Base-by-base conservation (phyloP, 2,113 vertebrate genomes). In the Casuarius casuarius region DNA sequence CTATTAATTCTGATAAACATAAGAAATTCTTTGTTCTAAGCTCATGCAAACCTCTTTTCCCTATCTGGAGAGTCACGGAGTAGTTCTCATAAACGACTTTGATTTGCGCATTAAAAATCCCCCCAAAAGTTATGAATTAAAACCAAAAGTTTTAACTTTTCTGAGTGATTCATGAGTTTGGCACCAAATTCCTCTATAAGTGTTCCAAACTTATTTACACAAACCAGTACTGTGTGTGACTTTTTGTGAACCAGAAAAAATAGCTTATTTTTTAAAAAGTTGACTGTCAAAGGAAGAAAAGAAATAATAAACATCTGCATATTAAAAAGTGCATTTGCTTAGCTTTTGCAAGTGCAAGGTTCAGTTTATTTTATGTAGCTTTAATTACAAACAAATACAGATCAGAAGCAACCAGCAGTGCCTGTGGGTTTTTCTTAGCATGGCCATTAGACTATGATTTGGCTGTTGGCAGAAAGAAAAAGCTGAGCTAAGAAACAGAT, bases 301-400 rank as follows among this genome's bases (percentile, higher is more conserved):
- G 79, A 90, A 96, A 89, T 75, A 93, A 95, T 82, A 96, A 96
- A 85, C 68, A 85, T 87, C 92, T 92, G 78, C 54, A 56, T 95
- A 73, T 56, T 49, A 74, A 94, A 81, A 78, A 33, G 40, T 44
- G 48, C 26, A 88, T 68, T 81, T 10, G 11, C 61, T 77, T 61
- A 31, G 25, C 14, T 56, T 96, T 82, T 71, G 82, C 70, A 59
- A 77, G 22, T 66, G 59, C 26, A 67, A 65, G 54, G 49, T 71
- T 94, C 54, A 80, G 56, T 77, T 89, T 65, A n/a, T 65, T 93
- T 87, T 40, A 51, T 67, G 77, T 29, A 62, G 15, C 35, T 95
- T 87, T 87, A 74, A 70, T 75, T 76, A 58, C 75, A 96, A 84
- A 89, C 54, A 79, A 78, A 91, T 46, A 68, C 18, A 87, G 46